Conservation (phyloP, 2,888 invertebrate species). For the Apodemia mormo region DNA sequence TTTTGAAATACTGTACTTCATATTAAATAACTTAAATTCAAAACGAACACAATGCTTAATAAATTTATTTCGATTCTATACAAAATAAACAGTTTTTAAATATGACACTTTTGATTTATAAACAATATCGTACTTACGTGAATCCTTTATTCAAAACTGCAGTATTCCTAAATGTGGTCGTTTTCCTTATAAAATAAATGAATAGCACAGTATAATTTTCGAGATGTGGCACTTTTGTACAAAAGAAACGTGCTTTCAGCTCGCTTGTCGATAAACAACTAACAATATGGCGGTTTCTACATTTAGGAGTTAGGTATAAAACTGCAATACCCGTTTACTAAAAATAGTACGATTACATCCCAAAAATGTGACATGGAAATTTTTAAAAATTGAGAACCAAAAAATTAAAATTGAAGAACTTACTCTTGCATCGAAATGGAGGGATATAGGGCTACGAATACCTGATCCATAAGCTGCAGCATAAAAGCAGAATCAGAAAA, state of each 20-base stretch:
- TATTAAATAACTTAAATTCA: conserved; percentile 24
- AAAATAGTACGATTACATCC: too few species aligned
- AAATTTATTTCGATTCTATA: conserved; percentile 25
- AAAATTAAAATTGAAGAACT: too few species aligned
- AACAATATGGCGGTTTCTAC: conserved; percentile 15
- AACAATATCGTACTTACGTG: conserved; percentile 20
- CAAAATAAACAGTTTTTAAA: conserved; percentile 20
- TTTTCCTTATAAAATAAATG: conserved; percentile 21
- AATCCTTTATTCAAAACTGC: conserved; percentile 25
- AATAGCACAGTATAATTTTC: conserved; percentile 17
- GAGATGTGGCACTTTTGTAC: conserved; percentile 15
- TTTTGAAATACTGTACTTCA: conserved; percentile 17
- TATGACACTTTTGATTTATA: conserved; percentile 25
- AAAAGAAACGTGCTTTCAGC: conserved; percentile 16
- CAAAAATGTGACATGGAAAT: too few species aligned
- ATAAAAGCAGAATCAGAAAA: too few species aligned
- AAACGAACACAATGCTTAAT: conserved; percentile 24
- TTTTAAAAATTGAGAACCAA: too few species aligned
- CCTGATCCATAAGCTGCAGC: too few species aligned
- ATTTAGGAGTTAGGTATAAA: too few species aligned
- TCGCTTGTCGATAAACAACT: conserved; percentile 7
- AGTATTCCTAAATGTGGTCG: conserved; percentile 25
- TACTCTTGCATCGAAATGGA: too few species aligned
- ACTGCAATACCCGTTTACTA: too few species aligned
- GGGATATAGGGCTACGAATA: too few species aligned